phyloP scores from a whole-genome alignment of 1,140 invertebrate genomes.

The Drosophila pseudoananassae region DNA sequence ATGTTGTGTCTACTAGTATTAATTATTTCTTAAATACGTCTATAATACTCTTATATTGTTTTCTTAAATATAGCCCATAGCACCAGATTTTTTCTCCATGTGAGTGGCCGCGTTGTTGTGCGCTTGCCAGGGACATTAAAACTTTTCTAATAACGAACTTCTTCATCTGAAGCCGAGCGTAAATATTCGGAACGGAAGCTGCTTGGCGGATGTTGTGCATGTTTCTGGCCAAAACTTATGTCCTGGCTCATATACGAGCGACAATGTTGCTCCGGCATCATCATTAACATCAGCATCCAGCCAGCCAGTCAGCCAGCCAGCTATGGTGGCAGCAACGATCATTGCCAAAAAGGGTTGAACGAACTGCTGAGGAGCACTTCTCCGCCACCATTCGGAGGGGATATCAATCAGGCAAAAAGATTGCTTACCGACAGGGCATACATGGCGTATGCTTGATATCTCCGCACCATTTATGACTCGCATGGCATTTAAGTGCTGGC shows the following conservation, averaged over 20 bases:
- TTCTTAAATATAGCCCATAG: not conserved
- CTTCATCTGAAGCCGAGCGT: conserved; percentile 63
- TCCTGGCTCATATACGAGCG: conserved; percentile 11
- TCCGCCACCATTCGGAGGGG: not conserved
- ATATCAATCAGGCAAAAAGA: conserved; percentile 46
- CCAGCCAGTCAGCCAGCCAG: too few species aligned
- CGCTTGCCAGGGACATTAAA: conserved; percentile 71
- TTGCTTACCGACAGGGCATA: conserved; percentile 21
- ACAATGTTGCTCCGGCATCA: conserved; percentile 42
- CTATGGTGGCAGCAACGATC: conserved; percentile 3
- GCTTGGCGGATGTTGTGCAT: conserved; percentile 50
- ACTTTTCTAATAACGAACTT: conserved; percentile 80
- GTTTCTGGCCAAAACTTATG: conserved; percentile 38
- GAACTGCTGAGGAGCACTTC: conserved; percentile 9
- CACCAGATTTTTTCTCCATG: not conserved
- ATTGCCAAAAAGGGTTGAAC: conserved; percentile 45
- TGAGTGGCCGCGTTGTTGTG: conserved; percentile 40
- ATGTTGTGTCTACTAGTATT: too few species aligned
- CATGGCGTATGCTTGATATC: conserved; percentile 43
- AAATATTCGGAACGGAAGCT: conserved; percentile 70
- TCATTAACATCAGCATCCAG: conserved; percentile 37
- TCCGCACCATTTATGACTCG: conserved; percentile 46
- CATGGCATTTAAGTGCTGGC: conserved; percentile 51
- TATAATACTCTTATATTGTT: not conserved
- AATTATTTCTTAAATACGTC: too few species aligned